phyloP scores from a whole-genome alignment of 1,140 invertebrate species.

The Megalonaias nervosa region DNA sequence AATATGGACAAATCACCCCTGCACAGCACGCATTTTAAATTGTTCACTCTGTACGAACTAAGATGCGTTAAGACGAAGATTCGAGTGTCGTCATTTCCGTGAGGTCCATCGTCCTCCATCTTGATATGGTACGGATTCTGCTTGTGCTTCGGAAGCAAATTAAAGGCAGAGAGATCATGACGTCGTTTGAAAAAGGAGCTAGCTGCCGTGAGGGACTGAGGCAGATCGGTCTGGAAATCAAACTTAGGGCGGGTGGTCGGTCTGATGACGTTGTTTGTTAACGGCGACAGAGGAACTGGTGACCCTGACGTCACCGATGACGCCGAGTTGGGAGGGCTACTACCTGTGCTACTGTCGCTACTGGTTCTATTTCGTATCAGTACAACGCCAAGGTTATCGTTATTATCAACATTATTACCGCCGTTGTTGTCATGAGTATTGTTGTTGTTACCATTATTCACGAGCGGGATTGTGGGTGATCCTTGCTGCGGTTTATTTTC shows the following conservation, averaged over 20 bases:
- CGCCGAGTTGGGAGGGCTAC: constrained; percentile 60
- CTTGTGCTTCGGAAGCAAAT: constrained; percentile 92
- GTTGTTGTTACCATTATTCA: neutral
- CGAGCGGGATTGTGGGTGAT: constrained; percentile 1
- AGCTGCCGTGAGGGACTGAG: constrained; percentile 72
- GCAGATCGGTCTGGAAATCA: constrained; percentile 82
- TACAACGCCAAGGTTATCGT: constrained; percentile 73
- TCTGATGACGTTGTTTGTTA: constrained; percentile 32
- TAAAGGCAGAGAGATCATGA: constrained; percentile 95
- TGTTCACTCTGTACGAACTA: constrained; percentile 58
- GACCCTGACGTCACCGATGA: constrained; percentile 50
- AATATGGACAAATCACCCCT: constrained; percentile 91
- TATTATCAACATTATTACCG: constrained; percentile 43
- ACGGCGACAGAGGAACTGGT: constrained; percentile 44
- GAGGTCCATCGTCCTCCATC: constrained; percentile 98
- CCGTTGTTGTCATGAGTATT: constrained; percentile 31
- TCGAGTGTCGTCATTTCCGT: constrained; percentile 95
- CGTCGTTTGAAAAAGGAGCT: constrained; percentile 77
- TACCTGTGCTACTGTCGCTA: constrained; percentile 77
- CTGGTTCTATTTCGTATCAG: constrained; percentile 79
- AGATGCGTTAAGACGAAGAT: constrained; percentile 67
- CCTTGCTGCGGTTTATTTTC: constrained; percentile 7
- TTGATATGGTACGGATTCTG: constrained; percentile 87
- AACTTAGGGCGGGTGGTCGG: constrained; percentile 79
- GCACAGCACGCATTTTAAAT: constrained; percentile 81